Base-by-base conservation (phyloP, 2,113 vertebrate genomes). In the Ictidomys tridecemlineatus region DNA sequence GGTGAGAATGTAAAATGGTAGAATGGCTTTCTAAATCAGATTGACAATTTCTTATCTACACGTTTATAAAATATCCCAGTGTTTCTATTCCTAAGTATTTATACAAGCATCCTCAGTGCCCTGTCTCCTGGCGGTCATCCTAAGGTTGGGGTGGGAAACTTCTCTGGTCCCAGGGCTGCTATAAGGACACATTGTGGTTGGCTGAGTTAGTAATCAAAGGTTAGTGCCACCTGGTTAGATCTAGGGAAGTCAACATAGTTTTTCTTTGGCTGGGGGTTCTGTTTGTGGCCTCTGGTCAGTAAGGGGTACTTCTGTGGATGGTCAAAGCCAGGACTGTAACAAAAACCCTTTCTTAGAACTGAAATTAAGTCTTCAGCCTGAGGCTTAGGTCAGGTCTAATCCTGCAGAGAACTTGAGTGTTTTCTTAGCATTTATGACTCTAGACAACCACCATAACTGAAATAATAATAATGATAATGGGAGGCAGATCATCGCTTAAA, bases 271-370 rank as follows among this genome's bases (percentile, higher is more conserved):
- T 77, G 34, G 20, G 45, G 39, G 51, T 70, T 94, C n/a, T 69
- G 37, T 65, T 12, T 72, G 78, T 72, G 85, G 77, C 67, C 91
- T 85, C 89, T 65, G 56, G 91, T 93, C 93, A 82, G 37, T 90
- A 45, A 77, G 26, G 37, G 9, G 42, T 48, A 45, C 39, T 73
- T 87, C 76, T 22, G 42, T 56, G 20, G n/a, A n/a, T n/a, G n/a
- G n/a, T n/a, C 26, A 20, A 65, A 91, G 63, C 42, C 37, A 24
- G 7, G 69, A 65, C 16, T 61, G 20, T 70, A 94, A 84, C 56
- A 77, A 91, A 96, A 90, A 20, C 51, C 70, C 63, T 91, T 86
- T 93, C 86, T 95, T 58, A 76, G n/a, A 74, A 89, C 65, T 78
- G 56, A 76, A 79, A 24, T 56, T 85, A 70, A 58, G 78, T 96